Conservation (phyloP, 2,113 vertebrate genomes). For the Mirza zaza region DNA sequence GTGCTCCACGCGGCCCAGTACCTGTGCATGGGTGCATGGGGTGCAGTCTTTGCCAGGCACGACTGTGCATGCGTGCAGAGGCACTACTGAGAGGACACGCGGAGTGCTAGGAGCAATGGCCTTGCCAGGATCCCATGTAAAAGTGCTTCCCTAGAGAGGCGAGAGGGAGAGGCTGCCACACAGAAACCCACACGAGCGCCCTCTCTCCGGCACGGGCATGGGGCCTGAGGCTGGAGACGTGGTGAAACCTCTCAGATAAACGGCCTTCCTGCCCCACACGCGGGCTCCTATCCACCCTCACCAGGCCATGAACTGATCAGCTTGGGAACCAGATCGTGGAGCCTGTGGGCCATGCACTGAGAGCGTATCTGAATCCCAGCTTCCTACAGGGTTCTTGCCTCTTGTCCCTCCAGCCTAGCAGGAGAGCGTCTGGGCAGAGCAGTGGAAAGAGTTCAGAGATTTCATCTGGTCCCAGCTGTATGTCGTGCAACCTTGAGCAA, state of each 20-base stretch:
- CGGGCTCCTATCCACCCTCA: neutral
- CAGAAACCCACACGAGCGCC: neutral
- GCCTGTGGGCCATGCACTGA: neutral
- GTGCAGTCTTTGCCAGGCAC: neutral
- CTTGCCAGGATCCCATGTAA: neutral
- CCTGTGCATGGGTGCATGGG: neutral
- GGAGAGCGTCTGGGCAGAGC: neutral
- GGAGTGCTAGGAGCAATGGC: neutral
- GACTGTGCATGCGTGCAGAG: neutral
- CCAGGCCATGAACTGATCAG: neutral
- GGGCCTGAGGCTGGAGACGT: neutral
- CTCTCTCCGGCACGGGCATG: neutral
- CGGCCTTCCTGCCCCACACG: rapidly evolving
- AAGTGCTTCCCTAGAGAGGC: neutral
- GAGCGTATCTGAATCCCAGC: neutral
- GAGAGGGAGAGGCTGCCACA: neutral
- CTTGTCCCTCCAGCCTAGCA: neutral
- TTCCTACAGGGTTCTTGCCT: neutral
- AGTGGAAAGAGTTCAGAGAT: neutral
- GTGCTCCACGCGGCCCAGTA: neutral
- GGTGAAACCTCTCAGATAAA: neutral
- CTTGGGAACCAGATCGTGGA: neutral
- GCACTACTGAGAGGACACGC: neutral
- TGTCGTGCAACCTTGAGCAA: neutral
- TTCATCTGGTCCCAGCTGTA: neutral